Evolutionary conservation across 1,140 invertebrate species (phyloP).

Genomic region (Sitophilus oryzae): DNA sequence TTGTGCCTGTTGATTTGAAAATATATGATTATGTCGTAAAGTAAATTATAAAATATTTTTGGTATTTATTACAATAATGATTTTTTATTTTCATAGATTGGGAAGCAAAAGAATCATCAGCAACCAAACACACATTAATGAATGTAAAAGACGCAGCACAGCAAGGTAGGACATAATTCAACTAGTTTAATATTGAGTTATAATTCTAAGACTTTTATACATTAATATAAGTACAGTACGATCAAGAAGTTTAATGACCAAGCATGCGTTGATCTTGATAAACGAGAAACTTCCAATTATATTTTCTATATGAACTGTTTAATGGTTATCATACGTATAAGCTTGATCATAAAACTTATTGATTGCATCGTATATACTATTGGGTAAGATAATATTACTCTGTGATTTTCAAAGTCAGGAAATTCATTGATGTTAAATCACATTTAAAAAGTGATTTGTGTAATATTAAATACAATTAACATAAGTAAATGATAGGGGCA

Average conservation of each 20-base stretch:
- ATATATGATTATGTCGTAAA: not conserved
- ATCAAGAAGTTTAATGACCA: too few species aligned
- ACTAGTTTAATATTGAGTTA: constrained; percentile 2
- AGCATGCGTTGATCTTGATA: too few species aligned
- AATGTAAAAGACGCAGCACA: constrained; percentile 32
- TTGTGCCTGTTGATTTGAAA: not conserved
- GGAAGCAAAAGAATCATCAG: constrained; percentile 33
- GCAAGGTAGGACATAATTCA: constrained; percentile 41
- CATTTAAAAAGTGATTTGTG: too few species aligned
- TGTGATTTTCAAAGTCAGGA: too few species aligned
- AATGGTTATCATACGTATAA: too few species aligned
- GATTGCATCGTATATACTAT: too few species aligned
- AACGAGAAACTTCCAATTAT: too few species aligned
- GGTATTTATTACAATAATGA: constrained; percentile 6
- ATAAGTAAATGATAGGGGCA: constrained; percentile 21
- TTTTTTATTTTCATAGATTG: constrained; percentile 40
- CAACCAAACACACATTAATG: constrained; percentile 19
- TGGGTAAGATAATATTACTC: too few species aligned
- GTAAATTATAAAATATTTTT: not conserved
- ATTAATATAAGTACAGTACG: too few species aligned
- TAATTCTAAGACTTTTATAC: not conserved
- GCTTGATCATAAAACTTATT: too few species aligned
- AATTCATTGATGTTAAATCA: too few species aligned
- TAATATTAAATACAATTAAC: not conserved
- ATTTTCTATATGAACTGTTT: too few species aligned